These are phyloP conservation scores for Mamestra brassicae DNA, from an alignment of 2,888 invertebrate species.

Conservation along the genomic window DNA sequence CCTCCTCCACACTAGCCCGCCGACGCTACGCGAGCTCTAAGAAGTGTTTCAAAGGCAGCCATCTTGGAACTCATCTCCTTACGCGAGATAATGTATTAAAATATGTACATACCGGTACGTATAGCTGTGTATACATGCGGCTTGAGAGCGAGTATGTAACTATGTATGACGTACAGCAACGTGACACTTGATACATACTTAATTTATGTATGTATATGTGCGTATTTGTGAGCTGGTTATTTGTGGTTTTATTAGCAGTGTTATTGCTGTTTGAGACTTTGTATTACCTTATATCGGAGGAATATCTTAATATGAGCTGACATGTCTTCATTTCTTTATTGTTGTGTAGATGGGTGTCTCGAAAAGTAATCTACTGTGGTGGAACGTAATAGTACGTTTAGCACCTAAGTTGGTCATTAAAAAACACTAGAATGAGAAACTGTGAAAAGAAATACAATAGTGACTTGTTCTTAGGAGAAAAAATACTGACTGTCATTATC, in stretches of 20 bases:
- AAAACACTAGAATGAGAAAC: not conserved
- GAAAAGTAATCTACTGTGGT: not conserved
- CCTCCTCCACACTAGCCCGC: constrained; percentile 69
- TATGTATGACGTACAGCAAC: constrained; percentile 28
- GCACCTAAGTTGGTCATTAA: too few relatives aligned
- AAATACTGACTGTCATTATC: too few relatives aligned
- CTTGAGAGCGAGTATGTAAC: constrained; percentile 38
- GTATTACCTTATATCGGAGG: not conserved
- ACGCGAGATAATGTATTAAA: constrained; percentile 86
- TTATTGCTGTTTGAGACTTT: constrained; percentile 19
- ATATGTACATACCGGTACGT: constrained; percentile 72
- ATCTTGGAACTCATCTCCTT: constrained; percentile 89
- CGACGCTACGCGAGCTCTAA: constrained; percentile 79
- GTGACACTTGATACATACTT: constrained; percentile 54
- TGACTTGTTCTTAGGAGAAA: too few relatives aligned
- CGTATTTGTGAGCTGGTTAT: constrained; percentile 36
- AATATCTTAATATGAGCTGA: not conserved
- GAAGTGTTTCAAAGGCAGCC: constrained; percentile 85
- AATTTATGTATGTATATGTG: constrained; percentile 37
- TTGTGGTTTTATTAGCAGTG: constrained; percentile 48
- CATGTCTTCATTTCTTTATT: not conserved
- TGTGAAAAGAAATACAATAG: not conserved
- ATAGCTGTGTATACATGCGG: constrained; percentile 51
- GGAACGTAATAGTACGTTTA: too few relatives aligned
- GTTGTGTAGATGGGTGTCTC: too few relatives aligned